Conservation (phyloP, 2,888 invertebrate genomes). For the Aspidapion aeneum region DNA sequence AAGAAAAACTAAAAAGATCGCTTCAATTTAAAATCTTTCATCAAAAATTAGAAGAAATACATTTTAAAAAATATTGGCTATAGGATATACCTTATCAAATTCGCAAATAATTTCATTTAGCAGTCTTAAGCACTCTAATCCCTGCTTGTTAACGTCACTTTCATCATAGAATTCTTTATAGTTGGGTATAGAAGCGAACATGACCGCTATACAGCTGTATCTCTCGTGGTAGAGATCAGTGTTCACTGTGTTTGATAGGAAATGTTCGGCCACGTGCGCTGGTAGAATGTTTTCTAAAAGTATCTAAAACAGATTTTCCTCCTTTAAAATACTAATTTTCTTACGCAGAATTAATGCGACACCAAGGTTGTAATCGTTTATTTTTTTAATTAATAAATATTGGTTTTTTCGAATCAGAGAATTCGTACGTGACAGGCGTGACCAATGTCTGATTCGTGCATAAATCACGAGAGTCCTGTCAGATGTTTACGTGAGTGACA, state of each 20-base stretch:
- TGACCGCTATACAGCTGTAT: slow-evolving; percentile 90
- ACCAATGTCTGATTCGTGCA: no score
- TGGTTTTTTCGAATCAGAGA: no score
- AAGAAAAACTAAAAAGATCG: no score
- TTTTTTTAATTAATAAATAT: not conserved
- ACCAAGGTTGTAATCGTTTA: not conserved
- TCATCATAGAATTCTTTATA: slow-evolving; percentile 97
- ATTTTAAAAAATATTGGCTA: no score
- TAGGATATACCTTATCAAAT: slow-evolving; percentile 89
- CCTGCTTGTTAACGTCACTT: slow-evolving; percentile 95
- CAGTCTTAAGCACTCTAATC: slow-evolving; percentile 87
- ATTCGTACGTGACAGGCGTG: no score
- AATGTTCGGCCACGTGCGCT: slow-evolving; percentile 93
- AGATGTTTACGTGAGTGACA: no score
- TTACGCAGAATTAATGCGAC: no score
- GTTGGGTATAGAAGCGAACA: slow-evolving; percentile 98
- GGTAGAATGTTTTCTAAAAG: slow-evolving; percentile 94
- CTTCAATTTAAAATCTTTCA: no score
- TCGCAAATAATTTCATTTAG: slow-evolving; percentile 98
- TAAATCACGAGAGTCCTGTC: no score
- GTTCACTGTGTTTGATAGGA: slow-evolving; percentile 69
- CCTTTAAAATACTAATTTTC: no score
- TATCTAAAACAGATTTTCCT: slow-evolving; percentile 69
- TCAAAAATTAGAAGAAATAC: no score
- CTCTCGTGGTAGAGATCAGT: slow-evolving; percentile 93